Conservation (phyloP, 2,888 invertebrate genomes). For the Sclerodermus sp. region DNA sequence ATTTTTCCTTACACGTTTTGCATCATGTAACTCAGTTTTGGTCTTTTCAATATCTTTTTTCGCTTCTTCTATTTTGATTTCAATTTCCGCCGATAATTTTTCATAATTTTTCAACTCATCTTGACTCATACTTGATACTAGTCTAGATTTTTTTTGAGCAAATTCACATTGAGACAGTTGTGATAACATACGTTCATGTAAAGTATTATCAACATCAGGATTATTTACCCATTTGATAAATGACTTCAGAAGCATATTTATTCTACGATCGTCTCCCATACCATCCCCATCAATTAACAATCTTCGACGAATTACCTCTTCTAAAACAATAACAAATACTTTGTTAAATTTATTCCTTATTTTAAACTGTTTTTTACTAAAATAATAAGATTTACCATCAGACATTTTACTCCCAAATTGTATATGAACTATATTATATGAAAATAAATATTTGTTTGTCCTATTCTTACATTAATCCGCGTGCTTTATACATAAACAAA, state of each 20-base stretch:
- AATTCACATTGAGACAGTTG: slow-evolving; percentile 87
- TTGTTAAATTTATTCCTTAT: not conserved
- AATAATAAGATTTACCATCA: no score
- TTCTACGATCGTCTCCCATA: slow-evolving; percentile 89
- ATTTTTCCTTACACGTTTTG: slow-evolving; percentile 86
- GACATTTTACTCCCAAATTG: no score
- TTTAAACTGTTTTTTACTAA: no score
- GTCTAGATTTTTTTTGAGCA: slow-evolving; percentile 80
- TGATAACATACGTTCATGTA: slow-evolving; percentile 78
- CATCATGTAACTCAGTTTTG: slow-evolving; percentile 77
- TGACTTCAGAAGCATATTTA: slow-evolving; percentile 83
- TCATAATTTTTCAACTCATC: slow-evolving; percentile 83
- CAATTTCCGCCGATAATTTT: slow-evolving; percentile 74
- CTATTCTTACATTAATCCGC: no score
- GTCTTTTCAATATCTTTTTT: slow-evolving; percentile 80
- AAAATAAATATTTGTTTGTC: no score
- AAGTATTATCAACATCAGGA: slow-evolving; percentile 59
- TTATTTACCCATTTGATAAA: slow-evolving; percentile 79
- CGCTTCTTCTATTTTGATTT: slow-evolving; percentile 76
- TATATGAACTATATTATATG: no score
- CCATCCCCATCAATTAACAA: slow-evolving; percentile 96
- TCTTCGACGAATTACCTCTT: slow-evolving; percentile 90
- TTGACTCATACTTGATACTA: slow-evolving; percentile 80
- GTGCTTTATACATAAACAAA: no score
- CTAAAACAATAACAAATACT: slow-evolving; percentile 63